Base-by-base conservation (phyloP, 1,140 invertebrate species). In the Drosophila parabipectinata region DNA sequence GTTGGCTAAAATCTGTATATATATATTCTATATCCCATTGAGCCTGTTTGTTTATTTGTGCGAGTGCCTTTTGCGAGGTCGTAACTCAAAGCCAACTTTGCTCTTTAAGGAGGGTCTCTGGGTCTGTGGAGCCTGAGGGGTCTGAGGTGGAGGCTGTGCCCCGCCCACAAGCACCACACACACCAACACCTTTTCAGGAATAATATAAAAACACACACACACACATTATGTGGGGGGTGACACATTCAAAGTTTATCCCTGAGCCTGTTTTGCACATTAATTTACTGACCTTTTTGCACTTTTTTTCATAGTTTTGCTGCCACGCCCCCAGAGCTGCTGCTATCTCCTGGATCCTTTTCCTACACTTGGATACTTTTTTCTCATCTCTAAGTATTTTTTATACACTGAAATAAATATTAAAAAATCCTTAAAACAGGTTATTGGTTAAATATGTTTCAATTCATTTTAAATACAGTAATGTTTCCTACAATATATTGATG, bases 251-350 rank as follows among this genome's bases (percentile, higher is more conserved):
- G 81, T 85, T 84, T 85, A 85, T 77, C 68, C 34, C 81, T 64
- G 50, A 50, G 57, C 63, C 81, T 68, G 60, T 74, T 81, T 78
- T 85, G 77, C 82, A 87, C 82, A 85, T 85, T 85, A 87, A 87
- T 85, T 85, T 87, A 85, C 78, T 87, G 82, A 85, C 82, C 81
- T 85, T 81, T 85, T 81, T 85, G 77, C 71, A 77, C 63, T 81
- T 85, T 77, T 34, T 81, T 57, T 51, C 73, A 85, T 81, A 87
- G 81, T 85, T 85, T 61, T 61, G 55, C 51, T 55, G 51, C 62
- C 55, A 54, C 67, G 48, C 67, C 56, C 30, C 37, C 24, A n/a
- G 4, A 26, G 15, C 39, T 7, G 34, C 62, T 18, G 21, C 39
- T 48, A 12, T 15, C 55, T 28, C 37, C 37, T 12, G n/a, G 34